Base-by-base conservation (phyloP, 2,797 vertebrate species). In the Selene dorsalis region DNA sequence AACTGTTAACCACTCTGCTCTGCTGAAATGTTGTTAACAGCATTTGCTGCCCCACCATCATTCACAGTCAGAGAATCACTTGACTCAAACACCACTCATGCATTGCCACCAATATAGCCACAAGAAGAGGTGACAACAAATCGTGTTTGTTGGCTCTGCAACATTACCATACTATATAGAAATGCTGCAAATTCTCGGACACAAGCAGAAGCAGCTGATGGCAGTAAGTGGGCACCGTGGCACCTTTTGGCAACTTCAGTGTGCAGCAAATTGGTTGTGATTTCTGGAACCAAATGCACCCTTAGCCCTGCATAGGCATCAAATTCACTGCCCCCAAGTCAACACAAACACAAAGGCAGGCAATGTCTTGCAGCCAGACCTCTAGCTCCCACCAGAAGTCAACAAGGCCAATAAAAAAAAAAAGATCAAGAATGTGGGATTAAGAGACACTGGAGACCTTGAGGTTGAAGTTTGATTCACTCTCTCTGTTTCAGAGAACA, bases 1-100 rank as follows among this genome's bases (percentile, higher is more conserved):
- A 92, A 82, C 77, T 48, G 76, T 89, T 89, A 88, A 92, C 89
- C 89, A 77, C 59, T 66, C 71, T 86, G 69, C 77, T 73, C 68
- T 41, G 78, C 55, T 85, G 24, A 84, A 88, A 91, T 78, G 61
- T 57, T 73, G 82, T 77, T 53, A 75, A 84, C 80, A 81, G 62
- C 35, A 59, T 24, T 65, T 32, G 14, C 67, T 75, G 66, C 64
- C 74, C 78, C 18, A 0, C n/a, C 56, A 80, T 78, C 64, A 84
- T 60, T 85, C 75, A 84, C 73, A 84, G 68, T 67, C 63, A 75
- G 63, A 66, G 76, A 79, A 78, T 86, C 88, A 84, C 74, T 78
- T 76, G 78, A 83, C 87, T 82, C 69, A 66, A 86, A 81, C 61
- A 74, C 77, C 62, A 70, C 76, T 73, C 20, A 7, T 35, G 53